Evolutionary conservation across 2,888 invertebrate genomes (phyloP).

Genomic region (Bedellia somnulentella): DNA sequence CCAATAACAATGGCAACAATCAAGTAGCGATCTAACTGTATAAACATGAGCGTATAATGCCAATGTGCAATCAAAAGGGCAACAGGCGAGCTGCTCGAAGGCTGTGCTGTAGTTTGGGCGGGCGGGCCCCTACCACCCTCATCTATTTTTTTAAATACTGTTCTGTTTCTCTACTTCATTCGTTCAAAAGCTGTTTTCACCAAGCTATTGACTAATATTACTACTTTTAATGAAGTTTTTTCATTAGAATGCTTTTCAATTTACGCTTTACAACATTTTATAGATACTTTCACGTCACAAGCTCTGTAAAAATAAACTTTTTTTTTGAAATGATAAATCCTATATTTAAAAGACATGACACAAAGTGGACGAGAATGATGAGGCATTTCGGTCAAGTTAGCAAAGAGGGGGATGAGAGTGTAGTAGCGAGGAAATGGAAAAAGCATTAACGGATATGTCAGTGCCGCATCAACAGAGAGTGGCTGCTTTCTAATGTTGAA

Average conservation of each 20-base stretch:
- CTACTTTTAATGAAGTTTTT: no score
- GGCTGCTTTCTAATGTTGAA: slow-evolving; percentile 54
- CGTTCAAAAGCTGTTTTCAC: no score
- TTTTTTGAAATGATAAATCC: no score
- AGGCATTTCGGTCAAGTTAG: slow-evolving; percentile 39
- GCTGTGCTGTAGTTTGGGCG: slow-evolving; percentile 24
- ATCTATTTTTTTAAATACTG: slow-evolving; percentile 30
- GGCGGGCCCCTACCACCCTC: slow-evolving; percentile 9
- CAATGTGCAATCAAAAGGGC: slow-evolving; percentile 58
- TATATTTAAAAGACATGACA: no score
- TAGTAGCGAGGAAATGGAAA: slow-evolving; percentile 52
- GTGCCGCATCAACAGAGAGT: slow-evolving; percentile 53
- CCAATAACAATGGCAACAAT: slow-evolving; percentile 55
- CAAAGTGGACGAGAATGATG: slow-evolving; percentile 19
- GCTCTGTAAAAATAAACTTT: no score
- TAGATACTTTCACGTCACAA: no score
- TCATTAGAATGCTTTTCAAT: no score
- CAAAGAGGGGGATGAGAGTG: slow-evolving; percentile 18
- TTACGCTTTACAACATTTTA: no score
- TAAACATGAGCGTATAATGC: slow-evolving; percentile 41
- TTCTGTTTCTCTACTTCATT: no score
- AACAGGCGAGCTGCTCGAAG: slow-evolving; percentile 36
- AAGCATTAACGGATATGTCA: slow-evolving; percentile 62
- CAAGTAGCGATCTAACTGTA: slow-evolving; percentile 57
- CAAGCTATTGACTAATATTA: no score